Base-by-base conservation (phyloP, 2,113 vertebrate species). In the Pholis gunnellus region DNA sequence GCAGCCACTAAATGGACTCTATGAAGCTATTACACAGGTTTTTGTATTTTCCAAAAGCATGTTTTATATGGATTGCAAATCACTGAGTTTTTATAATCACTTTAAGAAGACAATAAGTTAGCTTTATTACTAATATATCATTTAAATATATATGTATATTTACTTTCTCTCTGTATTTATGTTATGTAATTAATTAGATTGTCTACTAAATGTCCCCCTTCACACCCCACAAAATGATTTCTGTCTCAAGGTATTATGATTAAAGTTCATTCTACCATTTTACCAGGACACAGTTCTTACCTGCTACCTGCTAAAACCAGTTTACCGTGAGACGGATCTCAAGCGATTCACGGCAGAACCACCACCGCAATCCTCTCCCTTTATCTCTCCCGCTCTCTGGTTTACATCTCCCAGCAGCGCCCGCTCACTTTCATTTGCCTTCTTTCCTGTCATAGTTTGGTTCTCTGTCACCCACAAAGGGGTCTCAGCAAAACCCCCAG, bases 381-480 rank as follows among this genome's bases (percentile, higher is more conserved):
- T 48, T 27, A 25, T 36, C 61, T 17, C 18, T 20, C 9, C 40
- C 0, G 1, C 40, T 25, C 3, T 48, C 59, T 50, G 18, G 42
- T 61, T 67, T 72, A 46, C 20, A 56, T 89, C 34, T 56, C 57
- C 66, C 63, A 68, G 57, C 22, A 9, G 25, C 34, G 48, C 54
- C 29, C 36, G 59, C 56, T 48, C 0, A 5, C 40, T 77, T 75
- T 31, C 9, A 50, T 72, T 85, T 54, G 15, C 52, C 46, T 34
- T 60, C 20, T 67, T 74, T 29, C 11, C 72, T 80, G 36, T 50
- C 66, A 79, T 34, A 36, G 68, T 79, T 83, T 71, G 50, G 78
- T 69, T 80, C 80, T 90, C 83, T 93, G 89, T 93, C 91, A 91
- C 56, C 84, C 74, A 82, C 78, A 86, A 85, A 76, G 22, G 56